A percentile compares a stretch with the other conserved stretches of the same genome.
These are phyloP conservation scores for Heliconius nattereri DNA, from an alignment of 1,140 invertebrate genomes.

Conservation along the genomic window DNA sequence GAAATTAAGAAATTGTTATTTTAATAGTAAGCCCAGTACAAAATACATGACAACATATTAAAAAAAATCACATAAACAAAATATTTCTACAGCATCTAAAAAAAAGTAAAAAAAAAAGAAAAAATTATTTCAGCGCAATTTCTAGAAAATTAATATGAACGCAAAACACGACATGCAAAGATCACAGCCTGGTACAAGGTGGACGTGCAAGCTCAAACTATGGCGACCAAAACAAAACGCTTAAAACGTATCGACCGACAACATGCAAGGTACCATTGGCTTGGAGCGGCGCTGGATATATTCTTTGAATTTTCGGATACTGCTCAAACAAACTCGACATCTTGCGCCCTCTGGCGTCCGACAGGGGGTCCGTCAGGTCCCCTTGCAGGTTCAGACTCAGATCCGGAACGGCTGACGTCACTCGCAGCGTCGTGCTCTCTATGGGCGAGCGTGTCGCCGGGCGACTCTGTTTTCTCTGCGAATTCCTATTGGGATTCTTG, in stretches of 20 bases:
- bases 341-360: conserved; percentile 72
- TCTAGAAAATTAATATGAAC: conserved; percentile 50
- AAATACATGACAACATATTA: conserved; percentile 4
- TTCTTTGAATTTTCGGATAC: conserved; percentile 87
- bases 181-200: conserved; percentile 52
- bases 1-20: conserved; percentile 27
- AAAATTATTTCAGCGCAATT: conserved; percentile 23
- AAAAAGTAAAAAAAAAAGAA: not conserved
- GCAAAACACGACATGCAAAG: conserved; percentile 69
- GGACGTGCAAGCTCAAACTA: conserved; percentile 65
- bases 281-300: conserved; percentile 85
- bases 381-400: conserved; percentile 69
- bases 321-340: conserved; percentile 88
- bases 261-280: conserved; percentile 74
- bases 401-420: conserved; percentile 55
- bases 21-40: conserved; percentile 29
- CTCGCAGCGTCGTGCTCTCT: conserved; percentile 60
- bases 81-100: conserved; percentile 14
- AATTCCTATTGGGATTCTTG: conserved; percentile 82
- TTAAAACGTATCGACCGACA: conserved; percentile 59
- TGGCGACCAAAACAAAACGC: conserved; percentile 56
- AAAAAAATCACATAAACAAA: conserved; percentile 16
- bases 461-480: conserved; percentile 73
- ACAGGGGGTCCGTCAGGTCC: conserved; percentile 63
- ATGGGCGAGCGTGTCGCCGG: conserved; percentile 68